These are phyloP conservation scores for Nothura maculosa DNA, from an alignment of 2,797 vertebrate species.

Conservation along the genomic window DNA sequence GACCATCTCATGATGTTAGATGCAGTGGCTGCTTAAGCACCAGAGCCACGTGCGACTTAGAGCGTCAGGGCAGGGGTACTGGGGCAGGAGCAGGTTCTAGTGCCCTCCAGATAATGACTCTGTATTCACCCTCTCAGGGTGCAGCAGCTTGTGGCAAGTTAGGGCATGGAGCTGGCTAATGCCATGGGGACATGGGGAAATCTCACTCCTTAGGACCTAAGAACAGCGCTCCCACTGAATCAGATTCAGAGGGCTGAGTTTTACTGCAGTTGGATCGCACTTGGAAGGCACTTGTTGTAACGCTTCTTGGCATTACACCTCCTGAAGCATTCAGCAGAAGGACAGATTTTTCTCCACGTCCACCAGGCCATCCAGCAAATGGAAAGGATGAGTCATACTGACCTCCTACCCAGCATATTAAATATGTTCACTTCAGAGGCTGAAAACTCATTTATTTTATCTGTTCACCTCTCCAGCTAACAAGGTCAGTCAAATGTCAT, in stretches of 20 bases:
- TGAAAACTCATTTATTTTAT: conserved; percentile 56
- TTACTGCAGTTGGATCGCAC: not conserved
- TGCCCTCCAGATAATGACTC: not conserved
- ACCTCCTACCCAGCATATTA: conserved; percentile 46
- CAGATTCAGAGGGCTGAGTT: not conserved
- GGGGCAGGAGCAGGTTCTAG: not conserved
- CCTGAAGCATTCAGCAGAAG: not conserved
- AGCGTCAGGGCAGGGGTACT: not conserved
- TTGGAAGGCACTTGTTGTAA: conserved; percentile 4
- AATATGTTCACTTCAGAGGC: conserved; percentile 42
- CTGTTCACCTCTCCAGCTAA: conserved; percentile 20
- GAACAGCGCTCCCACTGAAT: not conserved
- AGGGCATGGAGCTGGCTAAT: not conserved
- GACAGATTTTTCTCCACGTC: conserved; percentile 20
- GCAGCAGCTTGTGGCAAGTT: accelerated
- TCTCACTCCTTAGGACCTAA: not conserved
- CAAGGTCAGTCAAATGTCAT: conserved; percentile 64
- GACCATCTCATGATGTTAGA: accelerated
- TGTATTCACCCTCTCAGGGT: not conserved
- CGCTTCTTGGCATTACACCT: not conserved
- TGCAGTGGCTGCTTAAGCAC: not conserved
- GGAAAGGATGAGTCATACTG: conserved; percentile 59
- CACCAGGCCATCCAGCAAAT: not conserved
- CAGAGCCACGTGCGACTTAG: not conserved
- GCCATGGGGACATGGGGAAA: no score